Base-by-base conservation (phyloP, 2,888 invertebrate genomes). In the Agrilus cyanescens region DNA sequence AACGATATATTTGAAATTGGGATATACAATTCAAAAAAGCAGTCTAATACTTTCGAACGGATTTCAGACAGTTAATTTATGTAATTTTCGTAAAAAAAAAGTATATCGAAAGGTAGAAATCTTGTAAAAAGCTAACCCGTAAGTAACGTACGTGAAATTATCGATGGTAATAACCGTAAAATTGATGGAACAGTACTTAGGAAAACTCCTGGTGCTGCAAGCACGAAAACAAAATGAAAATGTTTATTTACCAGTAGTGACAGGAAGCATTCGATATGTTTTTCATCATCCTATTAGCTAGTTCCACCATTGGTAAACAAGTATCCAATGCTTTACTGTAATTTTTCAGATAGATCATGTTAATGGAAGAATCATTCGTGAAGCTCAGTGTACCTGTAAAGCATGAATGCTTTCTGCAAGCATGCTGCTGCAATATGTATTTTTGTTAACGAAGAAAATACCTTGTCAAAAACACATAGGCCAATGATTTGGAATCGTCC, bases 401-500 rank as follows among this genome's bases (percentile, higher is more conserved):
- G 20, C 20, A 20, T 5, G 20, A 20, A 20, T 20, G 20, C 20
- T 20, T 20, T 13, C 14, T 47, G 43, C 32, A 47, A 47, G 29
- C 47, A 45, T 36, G 42, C 38, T 12, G 45, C 47, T 31, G 45
- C 47, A 20, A 41, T 47, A 18, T 37, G 38, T 20, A 40, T 47
- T 37, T 47, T 37, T 10, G 41, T 47, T 12, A 45, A 45, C 38
- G 35, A 20, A 15, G 45, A 45, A 39, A 33, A 37, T 33, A 40
- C 45, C 14, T 15, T 30, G 20, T 43, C 47, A 13, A 45, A 44
- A 33, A 47, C 45, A 15, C 45, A 43, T 34, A 30, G 14, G 29
- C 37, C 45, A 31, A 42, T 36, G 39, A n/a, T 45, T 30, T 47
- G 45, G 45, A 45, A 47, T 37, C 15, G 38, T 34, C 47, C 42